Percentiles rank a stretch among this genome's conserved stretches.
Conservation (phyloP, 2,797 vertebrate genomes). For the Enteromius anoplus region DNA sequence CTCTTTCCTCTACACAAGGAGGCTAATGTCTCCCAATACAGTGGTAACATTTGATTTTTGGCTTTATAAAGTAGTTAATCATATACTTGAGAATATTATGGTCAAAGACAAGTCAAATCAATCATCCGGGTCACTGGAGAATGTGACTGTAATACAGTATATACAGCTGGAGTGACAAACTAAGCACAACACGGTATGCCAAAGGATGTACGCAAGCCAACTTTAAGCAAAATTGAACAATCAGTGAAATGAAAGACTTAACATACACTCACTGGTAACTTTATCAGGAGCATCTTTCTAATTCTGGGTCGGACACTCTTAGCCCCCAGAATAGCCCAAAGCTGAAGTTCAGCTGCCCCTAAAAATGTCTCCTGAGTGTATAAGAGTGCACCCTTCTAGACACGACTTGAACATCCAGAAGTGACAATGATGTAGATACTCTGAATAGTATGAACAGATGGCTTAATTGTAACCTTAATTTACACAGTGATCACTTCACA, state of each 20-base stretch:
- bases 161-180: neutral
- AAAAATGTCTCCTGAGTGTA: neutral
- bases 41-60: neutral
- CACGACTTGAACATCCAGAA: neutral
- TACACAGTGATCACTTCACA: neutral
- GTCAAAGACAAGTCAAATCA: neutral
- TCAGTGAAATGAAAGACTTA: neutral
- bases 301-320: neutral
- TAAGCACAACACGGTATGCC: neutral
- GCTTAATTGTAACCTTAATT: neutral
- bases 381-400: neutral
- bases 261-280: neutral
- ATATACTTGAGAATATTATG: neutral
- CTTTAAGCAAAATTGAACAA: neutral
- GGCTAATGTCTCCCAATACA: neutral
- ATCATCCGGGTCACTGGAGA: neutral
- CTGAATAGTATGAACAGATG: neutral
- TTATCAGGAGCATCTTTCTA: neutral
- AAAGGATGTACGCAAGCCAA: neutral
- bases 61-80: neutral
- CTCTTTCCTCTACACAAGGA: neutral
- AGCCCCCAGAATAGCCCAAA: neutral
- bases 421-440: neutral
- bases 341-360: neutral
- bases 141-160: no score